Evolutionary conservation across 2,113 vertebrate genomes (phyloP).

Genomic region (Bostrychus sinensis): DNA sequence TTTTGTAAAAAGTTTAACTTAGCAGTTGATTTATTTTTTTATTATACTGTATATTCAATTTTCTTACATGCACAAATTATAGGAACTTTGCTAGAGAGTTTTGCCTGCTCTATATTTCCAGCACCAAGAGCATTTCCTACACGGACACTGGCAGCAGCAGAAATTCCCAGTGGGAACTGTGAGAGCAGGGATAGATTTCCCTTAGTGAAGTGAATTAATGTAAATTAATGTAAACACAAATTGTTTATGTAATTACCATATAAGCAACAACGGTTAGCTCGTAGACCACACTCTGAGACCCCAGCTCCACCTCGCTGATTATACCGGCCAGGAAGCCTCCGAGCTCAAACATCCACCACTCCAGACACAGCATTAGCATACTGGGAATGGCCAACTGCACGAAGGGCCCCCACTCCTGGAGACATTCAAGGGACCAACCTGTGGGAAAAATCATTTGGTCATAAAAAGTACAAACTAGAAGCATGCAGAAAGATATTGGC

Average conservation of each 20-base stretch:
- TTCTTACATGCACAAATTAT: constrained; percentile 82
- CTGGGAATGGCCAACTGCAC: constrained; percentile 84
- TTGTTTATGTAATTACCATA: constrained; percentile 82
- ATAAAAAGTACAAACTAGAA: too few species aligned
- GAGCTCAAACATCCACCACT: constrained; percentile 92
- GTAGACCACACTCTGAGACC: constrained; percentile 85
- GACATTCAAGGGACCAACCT: constrained; percentile 89
- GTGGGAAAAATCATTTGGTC: not conserved
- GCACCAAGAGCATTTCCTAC: constrained; percentile 89
- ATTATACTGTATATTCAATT: too few species aligned
- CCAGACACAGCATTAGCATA: constrained; percentile 92
- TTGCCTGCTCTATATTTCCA: constrained; percentile 82
- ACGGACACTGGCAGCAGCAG: constrained; percentile 83
- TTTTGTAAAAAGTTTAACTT: not conserved
- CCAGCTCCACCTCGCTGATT: constrained; percentile 86
- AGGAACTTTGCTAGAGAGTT: constrained; percentile 75
- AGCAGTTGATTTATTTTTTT: too few species aligned
- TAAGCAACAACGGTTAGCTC: constrained; percentile 79
- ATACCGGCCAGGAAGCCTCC: constrained; percentile 87
- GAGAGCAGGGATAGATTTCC: not conserved
- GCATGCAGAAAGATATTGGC: too few species aligned
- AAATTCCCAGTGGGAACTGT: constrained; percentile 87
- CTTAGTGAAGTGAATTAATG: not conserved
- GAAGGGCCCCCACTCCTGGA: constrained; percentile 89
- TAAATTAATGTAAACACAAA: not conserved